Evolutionary conservation across 2,113 vertebrate genomes (phyloP).

Genomic region (Brachypodius melanocephalos): DNA sequence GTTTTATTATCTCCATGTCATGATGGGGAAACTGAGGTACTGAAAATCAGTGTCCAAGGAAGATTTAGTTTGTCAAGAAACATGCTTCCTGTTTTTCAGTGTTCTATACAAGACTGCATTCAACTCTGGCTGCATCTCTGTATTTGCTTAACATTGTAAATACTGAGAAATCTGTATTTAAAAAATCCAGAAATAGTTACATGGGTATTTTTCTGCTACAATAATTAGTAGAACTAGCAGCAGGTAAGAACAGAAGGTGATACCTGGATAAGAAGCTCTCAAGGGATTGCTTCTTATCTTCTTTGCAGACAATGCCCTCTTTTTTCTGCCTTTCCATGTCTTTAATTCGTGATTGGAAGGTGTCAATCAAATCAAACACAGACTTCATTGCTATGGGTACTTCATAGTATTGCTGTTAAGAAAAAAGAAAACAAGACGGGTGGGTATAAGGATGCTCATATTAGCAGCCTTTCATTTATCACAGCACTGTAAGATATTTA

Average conservation of each 20-base stretch:
- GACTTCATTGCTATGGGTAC: constrained; percentile 97
- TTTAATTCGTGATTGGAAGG: constrained; percentile 93
- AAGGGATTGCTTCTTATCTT: constrained; percentile 93
- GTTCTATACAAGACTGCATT: not conserved
- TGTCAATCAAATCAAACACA: constrained; percentile 91
- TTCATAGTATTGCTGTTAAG: constrained; percentile 91
- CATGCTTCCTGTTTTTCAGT: not conserved
- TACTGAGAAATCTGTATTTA: not conserved
- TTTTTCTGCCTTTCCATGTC: constrained; percentile 98
- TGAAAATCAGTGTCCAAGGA: not conserved
- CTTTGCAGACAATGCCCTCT: constrained; percentile 90
- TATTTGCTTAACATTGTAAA: not conserved
- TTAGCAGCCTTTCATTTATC: not conserved
- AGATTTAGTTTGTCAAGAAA: not conserved
- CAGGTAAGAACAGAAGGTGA: not conserved
- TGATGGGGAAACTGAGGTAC: not conserved
- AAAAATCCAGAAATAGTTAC: not conserved
- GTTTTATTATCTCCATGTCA: not conserved
- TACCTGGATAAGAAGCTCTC: constrained; percentile 98
- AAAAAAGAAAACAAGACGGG: not conserved
- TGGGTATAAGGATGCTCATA: not conserved
- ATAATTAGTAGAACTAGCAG: not conserved
- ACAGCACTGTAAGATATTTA: not conserved
- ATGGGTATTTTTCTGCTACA: not conserved
- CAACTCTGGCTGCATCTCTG: not conserved